Evolutionary conservation across 2,113 vertebrate genomes (phyloP).

Genomic region (Prunella fulvescens): DNA sequence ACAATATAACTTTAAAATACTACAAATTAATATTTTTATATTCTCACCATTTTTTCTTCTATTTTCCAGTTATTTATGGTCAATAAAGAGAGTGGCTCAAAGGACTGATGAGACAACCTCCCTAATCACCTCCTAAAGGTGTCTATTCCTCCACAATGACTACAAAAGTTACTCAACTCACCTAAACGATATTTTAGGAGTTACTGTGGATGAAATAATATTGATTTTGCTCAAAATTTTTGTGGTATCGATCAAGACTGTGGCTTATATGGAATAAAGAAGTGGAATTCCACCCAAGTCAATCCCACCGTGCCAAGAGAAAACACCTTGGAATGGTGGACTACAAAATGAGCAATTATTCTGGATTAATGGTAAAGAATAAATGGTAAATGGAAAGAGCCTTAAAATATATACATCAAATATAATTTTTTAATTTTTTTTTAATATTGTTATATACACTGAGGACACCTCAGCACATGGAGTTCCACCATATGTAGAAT

Average conservation of each 20-base stretch:
- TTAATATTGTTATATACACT: accelerated
- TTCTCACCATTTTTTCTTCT: background rate
- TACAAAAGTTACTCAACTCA: background rate
- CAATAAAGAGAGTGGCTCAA: background rate
- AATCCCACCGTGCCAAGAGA: background rate
- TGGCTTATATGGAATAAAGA: background rate
- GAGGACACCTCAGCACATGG: background rate
- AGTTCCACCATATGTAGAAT: background rate
- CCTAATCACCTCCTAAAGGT: background rate
- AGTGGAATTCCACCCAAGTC: background rate
- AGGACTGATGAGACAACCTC: background rate
- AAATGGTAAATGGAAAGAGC: background rate
- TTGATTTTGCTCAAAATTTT: background rate
- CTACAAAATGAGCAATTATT: background rate
- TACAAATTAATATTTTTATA: background rate
- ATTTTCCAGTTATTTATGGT: background rate
- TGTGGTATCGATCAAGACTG: background rate
- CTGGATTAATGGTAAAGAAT: background rate
- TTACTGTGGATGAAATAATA: background rate
- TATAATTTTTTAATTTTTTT: background rate
- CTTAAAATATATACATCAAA: background rate
- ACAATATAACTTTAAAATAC: background rate
- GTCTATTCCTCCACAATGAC: background rate
- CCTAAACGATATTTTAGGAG: background rate
- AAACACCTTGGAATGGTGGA: background rate